These are phyloP conservation scores for Tenthredo notha DNA, from an alignment of 2,888 invertebrate genomes.

Conservation along the genomic window DNA sequence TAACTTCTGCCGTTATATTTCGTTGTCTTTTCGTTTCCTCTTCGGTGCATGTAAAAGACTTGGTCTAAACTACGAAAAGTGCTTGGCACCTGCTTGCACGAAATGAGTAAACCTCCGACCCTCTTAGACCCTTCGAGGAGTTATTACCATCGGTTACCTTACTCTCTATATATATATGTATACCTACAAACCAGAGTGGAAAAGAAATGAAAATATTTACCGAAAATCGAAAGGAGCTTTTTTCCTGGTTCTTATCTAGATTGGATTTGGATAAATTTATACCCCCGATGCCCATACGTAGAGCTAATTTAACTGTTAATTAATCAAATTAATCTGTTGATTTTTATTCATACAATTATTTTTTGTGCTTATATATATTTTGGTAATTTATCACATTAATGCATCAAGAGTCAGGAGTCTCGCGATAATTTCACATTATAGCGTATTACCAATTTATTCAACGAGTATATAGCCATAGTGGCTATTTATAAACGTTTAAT, in stretches of 20 bases:
- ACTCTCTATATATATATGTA: slow-evolving; percentile 14
- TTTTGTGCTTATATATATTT: neutral
- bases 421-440: neutral
- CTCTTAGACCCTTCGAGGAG: slow-evolving; percentile 38
- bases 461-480: neutral
- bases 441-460: neutral
- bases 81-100: slow-evolving; percentile 51
- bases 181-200: neutral
- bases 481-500: slow-evolving; percentile 14
- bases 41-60: slow-evolving; percentile 2
- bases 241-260: slow-evolving; percentile 10
- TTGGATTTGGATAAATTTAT: neutral
- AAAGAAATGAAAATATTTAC: slow-evolving; percentile 50
- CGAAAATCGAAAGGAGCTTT: slow-evolving; percentile 28
- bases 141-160: slow-evolving; percentile 48
- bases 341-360: no score
- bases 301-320: neutral
- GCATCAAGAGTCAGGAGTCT: neutral
- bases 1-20: neutral
- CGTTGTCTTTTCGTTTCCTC: slow-evolving; percentile 33
- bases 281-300: neutral
- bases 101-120: slow-evolving; percentile 49
- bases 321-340: no score
- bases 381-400: neutral
- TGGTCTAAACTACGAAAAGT: slow-evolving; percentile 30